Evolutionary conservation across 2,797 vertebrate species (phyloP).

Genomic region (Semaprochilodus insignis): DNA sequence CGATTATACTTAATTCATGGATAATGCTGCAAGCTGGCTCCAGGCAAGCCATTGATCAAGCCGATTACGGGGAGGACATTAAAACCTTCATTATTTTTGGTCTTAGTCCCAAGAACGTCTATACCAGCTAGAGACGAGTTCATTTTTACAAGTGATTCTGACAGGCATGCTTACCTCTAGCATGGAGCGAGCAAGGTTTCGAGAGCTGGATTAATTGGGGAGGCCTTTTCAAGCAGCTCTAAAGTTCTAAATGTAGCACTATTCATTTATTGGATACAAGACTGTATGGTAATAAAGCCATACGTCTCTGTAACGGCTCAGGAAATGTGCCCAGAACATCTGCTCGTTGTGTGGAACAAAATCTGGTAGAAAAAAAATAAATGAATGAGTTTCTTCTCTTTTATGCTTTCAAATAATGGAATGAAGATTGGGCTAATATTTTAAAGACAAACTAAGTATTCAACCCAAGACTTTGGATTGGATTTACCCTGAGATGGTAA

Average conservation of each 20-base stretch:
- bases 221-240: not conserved
- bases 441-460: too few species aligned
- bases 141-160: conserved; percentile 34
- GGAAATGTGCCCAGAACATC: too few species aligned
- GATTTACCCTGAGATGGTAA: too few species aligned
- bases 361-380: too few species aligned
- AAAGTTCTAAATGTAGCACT: not conserved
- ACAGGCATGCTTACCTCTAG: conserved; percentile 33
- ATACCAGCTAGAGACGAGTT: conserved; percentile 30
- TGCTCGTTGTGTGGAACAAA: too few species aligned
- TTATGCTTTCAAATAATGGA: too few species aligned
- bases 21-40: conserved; percentile 52
- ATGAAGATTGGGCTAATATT: too few species aligned
- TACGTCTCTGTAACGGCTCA: too few species aligned
- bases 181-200: conserved; percentile 30
- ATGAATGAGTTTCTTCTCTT: too few species aligned
- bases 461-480: too few species aligned
- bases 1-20: conserved; percentile 53
- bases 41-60: conserved; percentile 56
- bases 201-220: not conserved
- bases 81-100: conserved; percentile 49
- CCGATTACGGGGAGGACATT: conserved; percentile 53
- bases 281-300: not conserved
- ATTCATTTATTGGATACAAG: not conserved
- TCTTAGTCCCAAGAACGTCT: conserved; percentile 32